Evolutionary conservation across 1,140 invertebrate genomes (phyloP).

Genomic region (Aphaenogaster floridana): DNA sequence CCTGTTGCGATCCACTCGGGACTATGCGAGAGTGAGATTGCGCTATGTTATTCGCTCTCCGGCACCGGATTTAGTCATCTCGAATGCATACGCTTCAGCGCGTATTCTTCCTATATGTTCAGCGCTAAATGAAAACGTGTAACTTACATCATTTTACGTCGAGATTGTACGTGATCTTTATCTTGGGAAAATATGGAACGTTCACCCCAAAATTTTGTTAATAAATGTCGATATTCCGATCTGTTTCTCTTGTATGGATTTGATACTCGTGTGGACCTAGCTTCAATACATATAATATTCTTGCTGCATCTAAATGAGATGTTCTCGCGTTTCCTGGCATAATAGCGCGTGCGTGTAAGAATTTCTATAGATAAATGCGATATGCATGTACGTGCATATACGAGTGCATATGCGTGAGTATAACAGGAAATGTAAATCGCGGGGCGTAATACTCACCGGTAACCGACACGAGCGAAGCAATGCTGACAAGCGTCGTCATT

Average conservation of each 20-base stretch:
- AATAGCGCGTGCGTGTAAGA: constrained; percentile 48
- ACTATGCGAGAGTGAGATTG: constrained; percentile 26
- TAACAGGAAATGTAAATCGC: constrained; percentile 51
- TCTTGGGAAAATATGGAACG: neutral
- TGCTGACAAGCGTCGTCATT: neutral
- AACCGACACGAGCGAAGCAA: neutral
- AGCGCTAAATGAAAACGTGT: neutral
- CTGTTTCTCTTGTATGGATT: neutral
- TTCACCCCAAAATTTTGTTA: neutral
- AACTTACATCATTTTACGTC: neutral
- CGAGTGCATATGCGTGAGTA: neutral
- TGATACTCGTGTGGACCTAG: constrained; percentile 17
- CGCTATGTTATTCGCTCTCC: constrained; percentile 7
- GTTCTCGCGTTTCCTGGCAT: constrained; percentile 25
- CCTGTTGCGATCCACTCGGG: constrained; percentile 68
- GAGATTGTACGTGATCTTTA: neutral
- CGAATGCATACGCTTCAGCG: constrained; percentile 11
- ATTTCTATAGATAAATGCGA: constrained; percentile 42
- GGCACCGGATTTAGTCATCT: neutral
- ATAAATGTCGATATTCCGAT: neutral
- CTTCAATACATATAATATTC: constrained; percentile 30
- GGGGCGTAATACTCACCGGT: neutral
- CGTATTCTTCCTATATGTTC: neutral
- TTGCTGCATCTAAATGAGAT: constrained; percentile 44
- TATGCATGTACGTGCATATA: neutral